Evolutionary conservation across 2,113 vertebrate genomes (phyloP).

Genomic region (Mustelus asterias): DNA sequence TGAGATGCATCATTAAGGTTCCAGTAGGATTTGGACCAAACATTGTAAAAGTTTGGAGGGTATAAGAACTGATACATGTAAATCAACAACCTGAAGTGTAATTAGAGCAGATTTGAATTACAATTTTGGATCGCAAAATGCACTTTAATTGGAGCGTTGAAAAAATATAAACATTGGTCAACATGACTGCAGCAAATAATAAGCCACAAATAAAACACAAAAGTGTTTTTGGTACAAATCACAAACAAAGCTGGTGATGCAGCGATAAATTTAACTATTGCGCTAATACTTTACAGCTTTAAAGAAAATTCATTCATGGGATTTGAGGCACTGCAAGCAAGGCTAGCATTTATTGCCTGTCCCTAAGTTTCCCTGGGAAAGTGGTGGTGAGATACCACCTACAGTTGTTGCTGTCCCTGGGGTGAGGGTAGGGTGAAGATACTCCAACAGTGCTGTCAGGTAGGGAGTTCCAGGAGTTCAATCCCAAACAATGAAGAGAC

Average conservation of each 20-base stretch:
- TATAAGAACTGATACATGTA: neutral
- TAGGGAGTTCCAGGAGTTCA: neutral
- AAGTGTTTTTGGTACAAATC: neutral
- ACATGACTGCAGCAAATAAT: neutral
- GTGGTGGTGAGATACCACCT: no score
- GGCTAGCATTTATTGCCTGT: no score
- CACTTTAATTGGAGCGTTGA: neutral
- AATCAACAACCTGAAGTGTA: neutral
- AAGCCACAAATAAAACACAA: neutral
- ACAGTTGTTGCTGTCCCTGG: neutral
- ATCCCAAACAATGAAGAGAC: neutral
- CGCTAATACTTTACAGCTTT: neutral
- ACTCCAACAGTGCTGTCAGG: no score
- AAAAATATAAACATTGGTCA: neutral
- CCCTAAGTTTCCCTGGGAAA: no score
- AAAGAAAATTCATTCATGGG: no score
- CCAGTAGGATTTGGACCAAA: neutral
- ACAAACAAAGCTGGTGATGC: neutral
- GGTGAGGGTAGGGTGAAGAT: no score
- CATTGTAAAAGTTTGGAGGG: neutral
- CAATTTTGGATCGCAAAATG: neutral
- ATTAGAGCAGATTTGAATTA: slow-evolving; percentile 18
- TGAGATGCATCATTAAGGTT: slow-evolving; percentile 7
- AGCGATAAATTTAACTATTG: neutral
- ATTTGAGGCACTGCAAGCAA: no score